phyloP scores from a whole-genome alignment of 2,113 vertebrate species.

The Promerops cafer region DNA sequence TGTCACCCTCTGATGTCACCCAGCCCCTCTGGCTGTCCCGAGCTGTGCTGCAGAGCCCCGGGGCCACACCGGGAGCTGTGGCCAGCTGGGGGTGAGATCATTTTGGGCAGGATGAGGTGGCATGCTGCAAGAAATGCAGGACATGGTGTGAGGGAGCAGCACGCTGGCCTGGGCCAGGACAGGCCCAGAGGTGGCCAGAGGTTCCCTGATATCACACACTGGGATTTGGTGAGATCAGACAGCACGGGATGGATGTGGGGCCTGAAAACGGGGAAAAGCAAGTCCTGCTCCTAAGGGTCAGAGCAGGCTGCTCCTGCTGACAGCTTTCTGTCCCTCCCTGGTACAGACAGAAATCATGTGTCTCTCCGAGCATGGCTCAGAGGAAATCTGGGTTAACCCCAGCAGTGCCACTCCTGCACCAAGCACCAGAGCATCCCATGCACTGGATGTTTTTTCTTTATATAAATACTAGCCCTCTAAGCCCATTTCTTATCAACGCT shows the following conservation, averaged over 20 bases:
- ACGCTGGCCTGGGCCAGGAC: not conserved
- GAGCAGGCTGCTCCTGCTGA: not conserved
- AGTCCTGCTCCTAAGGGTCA: rapidly evolving
- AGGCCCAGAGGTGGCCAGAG: not conserved
- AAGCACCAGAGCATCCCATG: rapidly evolving
- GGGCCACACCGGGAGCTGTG: not conserved
- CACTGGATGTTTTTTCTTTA: rapidly evolving
- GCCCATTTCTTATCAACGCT: not conserved
- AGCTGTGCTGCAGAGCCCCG: not conserved
- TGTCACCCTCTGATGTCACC: not conserved
- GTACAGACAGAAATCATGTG: not conserved
- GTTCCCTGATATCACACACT: rapidly evolving
- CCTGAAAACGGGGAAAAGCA: not conserved
- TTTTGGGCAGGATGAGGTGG: not conserved
- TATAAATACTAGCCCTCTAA: not conserved
- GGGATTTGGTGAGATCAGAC: not conserved
- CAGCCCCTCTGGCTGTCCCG: rapidly evolving
- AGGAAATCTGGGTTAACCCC: constrained; percentile 32
- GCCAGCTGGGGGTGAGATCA: not conserved
- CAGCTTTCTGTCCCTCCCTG: constrained; percentile 10
- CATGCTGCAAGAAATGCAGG: not conserved
- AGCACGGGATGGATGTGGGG: rapidly evolving
- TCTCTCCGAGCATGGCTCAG: not conserved
- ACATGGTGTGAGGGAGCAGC: not conserved
- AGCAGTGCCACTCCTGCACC: not conserved